Base-by-base conservation (phyloP, 2,113 vertebrate genomes). In the Psettodes erumei region DNA sequence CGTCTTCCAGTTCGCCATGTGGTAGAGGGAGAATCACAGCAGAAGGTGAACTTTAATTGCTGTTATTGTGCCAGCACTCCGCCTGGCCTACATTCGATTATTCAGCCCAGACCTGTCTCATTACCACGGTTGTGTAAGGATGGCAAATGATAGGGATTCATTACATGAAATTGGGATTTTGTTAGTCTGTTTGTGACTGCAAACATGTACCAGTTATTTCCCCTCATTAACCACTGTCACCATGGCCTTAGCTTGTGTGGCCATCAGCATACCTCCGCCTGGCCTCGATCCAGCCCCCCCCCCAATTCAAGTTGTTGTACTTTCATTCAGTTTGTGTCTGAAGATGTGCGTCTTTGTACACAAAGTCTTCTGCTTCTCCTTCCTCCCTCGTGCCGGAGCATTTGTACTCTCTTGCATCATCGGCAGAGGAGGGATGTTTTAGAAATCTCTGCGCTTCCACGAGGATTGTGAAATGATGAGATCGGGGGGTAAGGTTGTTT, bases 11-110 rank as follows among this genome's bases (percentile, higher is more conserved):
- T 76, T 69, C 68, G 67, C 84, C 84, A 86, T 86, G 81, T 76
- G 86, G 75, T 32, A 42, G 59, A 75, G 54, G 2, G 28, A 75
- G 35, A 81, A 71, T 64, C 8, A 30, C 78, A 85, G 74, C 87
- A 89, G 86, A 90, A 87, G 81, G 82, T 86, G 79, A 83, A 76
- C 45, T 81, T 80, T 90, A 83, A 90, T 88, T 89, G 84, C 62
- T 77, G 73, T 77, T 79, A 69, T 63, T 64, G 40, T 83, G 81
- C 73, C 81, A 88, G 67, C 27, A 63, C 43, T 88, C 65, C 66
- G 77, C 77, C 73, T 75, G 76, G 45, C 83, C 79, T 72, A 69
- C 47, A 84, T 86, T 79, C 79, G 47, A 81, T 65, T 69, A 62
- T 84, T 76, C 66, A 82, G 63, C 30, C 60, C 60, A 61, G 73